Evolutionary conservation across 1,140 invertebrate genomes (phyloP), one percentile per base, ranked within the genome.

Genomic region (Acromyrmex heyeri): DNA sequence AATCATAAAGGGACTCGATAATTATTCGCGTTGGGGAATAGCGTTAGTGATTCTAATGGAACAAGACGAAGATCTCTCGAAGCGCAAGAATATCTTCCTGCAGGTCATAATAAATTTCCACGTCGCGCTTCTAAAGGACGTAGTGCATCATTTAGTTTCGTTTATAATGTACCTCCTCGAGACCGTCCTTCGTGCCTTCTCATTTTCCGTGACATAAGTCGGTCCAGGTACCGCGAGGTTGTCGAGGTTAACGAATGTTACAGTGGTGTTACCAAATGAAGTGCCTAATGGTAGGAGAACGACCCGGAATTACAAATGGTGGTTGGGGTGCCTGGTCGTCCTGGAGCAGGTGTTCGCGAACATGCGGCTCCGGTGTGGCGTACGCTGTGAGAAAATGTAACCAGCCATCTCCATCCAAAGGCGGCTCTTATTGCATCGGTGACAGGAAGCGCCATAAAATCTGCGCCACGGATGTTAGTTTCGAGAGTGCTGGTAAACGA

Each of bases 221-320:
- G 48, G 21, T 53, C 30, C 27, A 34, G 18, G 27, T 24, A 48
- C 14, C 65, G 55, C 34, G 38, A 55, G 24, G 24, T 24, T 30
- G 76, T 79, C 44, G 18, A n/a, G 8, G 16, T n/a, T 82, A 61
- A 82, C 55, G 69, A 65, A 77, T 69, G 87, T 93, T 95, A 8
- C 89, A 96, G 96, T 97, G 96, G 96, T 97, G 96, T 90, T 96
- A 94, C 85, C 92, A 93, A 85, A 96, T 96, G n/a, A 92, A 95
- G 48, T 97, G 96, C 92, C 95, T 96, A 8, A 94, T 95, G 82
- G 95, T 96, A 65, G 96, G 96, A 0, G 95, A 96, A 61, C 91
- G 95, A 24, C 95, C 96, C 7, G 93, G 95, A 78, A 95, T 95
- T 27, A 96, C 96, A 18, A 95, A 96, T 88, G 96, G 96, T 16